Evolutionary conservation across 2,888 invertebrate genomes (phyloP).

Genomic region (Panopea generosa): DNA sequence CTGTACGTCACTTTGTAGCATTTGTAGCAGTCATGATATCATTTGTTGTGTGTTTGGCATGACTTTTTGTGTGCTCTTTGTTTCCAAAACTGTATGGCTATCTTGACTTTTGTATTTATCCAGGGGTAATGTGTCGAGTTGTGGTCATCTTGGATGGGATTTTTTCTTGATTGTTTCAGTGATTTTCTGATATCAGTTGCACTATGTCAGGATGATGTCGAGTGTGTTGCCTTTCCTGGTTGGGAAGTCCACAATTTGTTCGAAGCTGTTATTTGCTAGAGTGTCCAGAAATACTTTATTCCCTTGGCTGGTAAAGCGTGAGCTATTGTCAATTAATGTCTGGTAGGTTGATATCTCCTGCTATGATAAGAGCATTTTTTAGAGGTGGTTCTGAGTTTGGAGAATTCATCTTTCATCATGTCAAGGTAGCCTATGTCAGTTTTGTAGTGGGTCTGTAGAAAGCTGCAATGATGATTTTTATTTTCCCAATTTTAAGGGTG

Average conservation of each 20-base stretch:
- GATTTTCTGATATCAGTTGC: too few species aligned
- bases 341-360: constrained; percentile 35
- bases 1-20: too few species aligned
- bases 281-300: neutral
- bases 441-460: constrained; percentile 38
- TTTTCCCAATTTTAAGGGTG: neutral
- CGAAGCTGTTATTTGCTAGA: constrained; percentile 6
- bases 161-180: too few species aligned
- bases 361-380: constrained; percentile 8
- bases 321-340: constrained; percentile 28
- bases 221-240: constrained; percentile 43
- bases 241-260: constrained; percentile 42
- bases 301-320: neutral
- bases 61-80: too few species aligned
- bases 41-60: too few species aligned
- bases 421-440: constrained; percentile 15
- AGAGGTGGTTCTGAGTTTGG: neutral
- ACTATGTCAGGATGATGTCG: constrained; percentile 44
- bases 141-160: too few species aligned
- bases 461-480: constrained; percentile 19
- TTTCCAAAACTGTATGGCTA: too few species aligned
- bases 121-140: too few species aligned
- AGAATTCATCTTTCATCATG: constrained; percentile 5
- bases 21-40: too few species aligned
- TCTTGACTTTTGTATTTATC: too few species aligned